Percentiles rank a stretch among this genome's conserved stretches.
These are phyloP conservation scores for Villa cingulata DNA, from an alignment of 2,888 invertebrate species.

Conservation along the genomic window DNA sequence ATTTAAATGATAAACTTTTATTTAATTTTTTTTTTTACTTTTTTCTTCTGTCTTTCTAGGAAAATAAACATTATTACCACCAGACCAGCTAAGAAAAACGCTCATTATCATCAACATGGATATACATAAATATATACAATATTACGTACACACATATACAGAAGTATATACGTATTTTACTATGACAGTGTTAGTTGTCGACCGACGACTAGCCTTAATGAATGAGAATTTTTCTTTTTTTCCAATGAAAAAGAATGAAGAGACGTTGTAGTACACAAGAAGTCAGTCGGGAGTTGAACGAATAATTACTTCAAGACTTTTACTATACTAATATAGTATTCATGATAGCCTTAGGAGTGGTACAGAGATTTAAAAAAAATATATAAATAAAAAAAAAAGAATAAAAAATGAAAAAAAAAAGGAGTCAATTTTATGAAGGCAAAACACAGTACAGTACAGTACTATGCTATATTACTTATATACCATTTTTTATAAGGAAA, in stretches of 20 bases:
- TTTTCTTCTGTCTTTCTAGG: constrained; percentile 7
- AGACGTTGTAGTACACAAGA: no score
- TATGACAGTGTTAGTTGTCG: not conserved
- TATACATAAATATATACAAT: no score
- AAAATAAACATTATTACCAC: constrained; percentile 9
- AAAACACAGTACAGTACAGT: no score
- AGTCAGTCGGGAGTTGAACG: not conserved
- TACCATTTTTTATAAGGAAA: no score
- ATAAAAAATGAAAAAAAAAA: not conserved
- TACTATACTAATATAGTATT: not conserved
- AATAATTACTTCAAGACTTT: not conserved
- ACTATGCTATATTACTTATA: no score
- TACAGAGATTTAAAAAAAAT: not conserved
- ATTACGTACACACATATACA: no score
- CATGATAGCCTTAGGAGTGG: not conserved
- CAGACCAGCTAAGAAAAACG: not conserved
- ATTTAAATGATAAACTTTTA: not conserved
- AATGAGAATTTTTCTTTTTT: not conserved
- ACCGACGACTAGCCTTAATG: not conserved
- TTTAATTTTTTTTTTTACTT: not conserved
- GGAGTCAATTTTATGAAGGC: no score
- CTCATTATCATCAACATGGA: no score
- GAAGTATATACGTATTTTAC: no score
- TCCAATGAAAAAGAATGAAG: not conserved
- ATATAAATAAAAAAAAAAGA: not conserved